phyloP scores from a whole-genome alignment of 2,888 invertebrate genomes.

The Micropterix aruncella region DNA sequence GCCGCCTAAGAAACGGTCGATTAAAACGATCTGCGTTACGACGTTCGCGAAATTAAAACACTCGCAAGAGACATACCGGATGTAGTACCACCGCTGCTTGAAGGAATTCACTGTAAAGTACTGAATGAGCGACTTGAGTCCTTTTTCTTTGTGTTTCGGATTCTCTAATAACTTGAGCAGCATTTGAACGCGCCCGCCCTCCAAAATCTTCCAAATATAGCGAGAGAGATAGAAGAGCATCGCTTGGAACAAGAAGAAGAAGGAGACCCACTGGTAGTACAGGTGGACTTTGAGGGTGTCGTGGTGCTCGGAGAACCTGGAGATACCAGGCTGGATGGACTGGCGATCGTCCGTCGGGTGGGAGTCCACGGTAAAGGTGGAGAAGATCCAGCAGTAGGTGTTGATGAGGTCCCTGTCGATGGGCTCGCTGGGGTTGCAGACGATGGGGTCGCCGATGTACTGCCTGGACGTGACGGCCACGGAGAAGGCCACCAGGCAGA shows the following conservation, averaged over 20 bases:
- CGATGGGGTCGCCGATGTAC: conserved; percentile 95
- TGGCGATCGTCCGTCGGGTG: conserved; percentile 61
- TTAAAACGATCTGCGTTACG: conserved; percentile 82
- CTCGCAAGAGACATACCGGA: conserved; percentile 81
- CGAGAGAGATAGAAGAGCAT: conserved; percentile 84
- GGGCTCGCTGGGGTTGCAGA: conserved; percentile 87
- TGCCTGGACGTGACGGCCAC: conserved; percentile 86
- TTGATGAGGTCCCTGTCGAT: conserved; percentile 84
- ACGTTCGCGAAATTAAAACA: conserved; percentile 80
- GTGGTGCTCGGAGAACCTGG: conserved; percentile 61
- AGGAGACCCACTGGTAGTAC: conserved; percentile 95
- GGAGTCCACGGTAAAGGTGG: conserved; percentile 77
- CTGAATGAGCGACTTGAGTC: conserved; percentile 71
- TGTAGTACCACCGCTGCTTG: conserved; percentile 80
- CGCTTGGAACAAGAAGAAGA: conserved; percentile 81
- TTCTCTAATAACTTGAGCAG: conserved; percentile 77
- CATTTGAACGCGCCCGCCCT: conserved; percentile 85
- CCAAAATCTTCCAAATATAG: conserved; percentile 90
- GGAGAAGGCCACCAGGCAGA: conserved; percentile 84
- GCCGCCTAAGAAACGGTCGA: conserved; percentile 82
- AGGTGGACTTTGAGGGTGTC: conserved; percentile 84
- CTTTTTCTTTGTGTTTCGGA: conserved; percentile 67
- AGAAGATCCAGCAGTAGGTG: conserved; percentile 87
- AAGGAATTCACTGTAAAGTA: conserved; percentile 68
- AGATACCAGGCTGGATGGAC: conserved; percentile 75